Conservation (phyloP, 2,888 invertebrate genomes). For the Ctena decussata region DNA sequence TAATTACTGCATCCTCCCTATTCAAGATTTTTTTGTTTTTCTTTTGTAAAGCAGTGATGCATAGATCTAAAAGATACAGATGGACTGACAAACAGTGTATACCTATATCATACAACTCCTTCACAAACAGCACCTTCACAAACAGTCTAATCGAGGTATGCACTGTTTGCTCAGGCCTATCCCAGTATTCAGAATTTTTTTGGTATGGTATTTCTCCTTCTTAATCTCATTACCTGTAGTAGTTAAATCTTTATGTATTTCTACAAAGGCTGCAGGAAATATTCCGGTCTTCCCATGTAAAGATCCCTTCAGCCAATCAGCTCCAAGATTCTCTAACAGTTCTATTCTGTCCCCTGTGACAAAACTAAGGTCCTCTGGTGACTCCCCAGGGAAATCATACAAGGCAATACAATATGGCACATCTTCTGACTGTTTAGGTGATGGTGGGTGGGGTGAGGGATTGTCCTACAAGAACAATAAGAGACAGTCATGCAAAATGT, state of each 20-base stretch:
- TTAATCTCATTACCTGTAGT: too few relatives aligned
- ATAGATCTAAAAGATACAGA: too few relatives aligned
- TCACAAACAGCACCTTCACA: too few relatives aligned
- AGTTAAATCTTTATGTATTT: conserved; percentile 55
- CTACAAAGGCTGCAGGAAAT: conserved; percentile 79
- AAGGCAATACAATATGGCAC: conserved; percentile 67
- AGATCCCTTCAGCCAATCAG: conserved; percentile 78
- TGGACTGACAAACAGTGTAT: too few relatives aligned
- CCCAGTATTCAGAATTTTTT: too few relatives aligned
- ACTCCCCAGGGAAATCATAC: conserved; percentile 79
- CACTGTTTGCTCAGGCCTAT: too few relatives aligned
- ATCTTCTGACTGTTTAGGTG: not conserved
- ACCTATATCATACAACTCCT: too few relatives aligned
- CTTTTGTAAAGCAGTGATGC: too few relatives aligned
- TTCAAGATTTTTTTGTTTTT: too few relatives aligned
- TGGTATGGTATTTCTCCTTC: too few relatives aligned
- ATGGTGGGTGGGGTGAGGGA: not conserved
- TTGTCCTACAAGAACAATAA: not conserved
- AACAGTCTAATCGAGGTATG: too few relatives aligned
- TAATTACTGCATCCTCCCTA: too few relatives aligned
- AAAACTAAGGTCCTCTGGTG: conserved; percentile 79
- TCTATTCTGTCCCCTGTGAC: conserved; percentile 79
- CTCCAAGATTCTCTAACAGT: conserved; percentile 70
- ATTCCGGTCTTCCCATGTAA: conserved; percentile 72
- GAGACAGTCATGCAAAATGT: not conserved